Conservation (phyloP, 2,888 invertebrate genomes). For the Neuroscelio doddi region DNA sequence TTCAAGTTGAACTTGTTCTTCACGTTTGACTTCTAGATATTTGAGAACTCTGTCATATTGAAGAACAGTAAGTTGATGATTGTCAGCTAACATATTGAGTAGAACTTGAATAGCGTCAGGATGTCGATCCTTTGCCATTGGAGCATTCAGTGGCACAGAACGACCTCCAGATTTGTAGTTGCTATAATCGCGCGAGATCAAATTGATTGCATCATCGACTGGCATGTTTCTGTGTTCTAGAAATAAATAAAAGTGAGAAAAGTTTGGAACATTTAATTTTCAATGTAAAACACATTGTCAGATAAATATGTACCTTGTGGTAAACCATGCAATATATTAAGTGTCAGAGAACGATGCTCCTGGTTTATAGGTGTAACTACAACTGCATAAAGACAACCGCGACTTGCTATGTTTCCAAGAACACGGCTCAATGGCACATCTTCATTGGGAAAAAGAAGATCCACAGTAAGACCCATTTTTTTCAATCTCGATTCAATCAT, state of each 20-base stretch:
- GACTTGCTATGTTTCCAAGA: conserved; percentile 88
- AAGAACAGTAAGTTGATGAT: conserved; percentile 82
- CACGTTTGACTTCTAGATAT: conserved; percentile 82
- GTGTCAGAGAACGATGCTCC: conserved; percentile 87
- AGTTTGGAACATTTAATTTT: too few relatives aligned
- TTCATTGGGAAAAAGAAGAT: conserved; percentile 92
- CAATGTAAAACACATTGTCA: too few relatives aligned
- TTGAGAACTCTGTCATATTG: conserved; percentile 86
- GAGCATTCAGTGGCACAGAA: conserved; percentile 75
- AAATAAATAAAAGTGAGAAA: too few relatives aligned
- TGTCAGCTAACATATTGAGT: conserved; percentile 87
- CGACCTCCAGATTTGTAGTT: conserved; percentile 76
- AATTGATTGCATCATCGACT: conserved; percentile 88
- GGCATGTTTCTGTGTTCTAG: conserved; percentile 97
- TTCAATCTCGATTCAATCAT: conserved; percentile 88
- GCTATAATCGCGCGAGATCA: conserved; percentile 83
- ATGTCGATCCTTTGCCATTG: conserved; percentile 72
- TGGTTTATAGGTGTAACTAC: conserved; percentile 90
- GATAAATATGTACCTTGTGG: conserved; percentile 81
- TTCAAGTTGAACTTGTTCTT: conserved; percentile 83
- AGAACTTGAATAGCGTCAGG: conserved; percentile 69
- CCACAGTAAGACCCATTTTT: conserved; percentile 84
- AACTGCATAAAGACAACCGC: conserved; percentile 93
- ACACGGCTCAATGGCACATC: conserved; percentile 86
- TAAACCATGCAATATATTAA: conserved; percentile 92